These are phyloP conservation scores for Whitmania pigra DNA, from an alignment of 1,140 invertebrate genomes.

Conservation along the genomic window DNA sequence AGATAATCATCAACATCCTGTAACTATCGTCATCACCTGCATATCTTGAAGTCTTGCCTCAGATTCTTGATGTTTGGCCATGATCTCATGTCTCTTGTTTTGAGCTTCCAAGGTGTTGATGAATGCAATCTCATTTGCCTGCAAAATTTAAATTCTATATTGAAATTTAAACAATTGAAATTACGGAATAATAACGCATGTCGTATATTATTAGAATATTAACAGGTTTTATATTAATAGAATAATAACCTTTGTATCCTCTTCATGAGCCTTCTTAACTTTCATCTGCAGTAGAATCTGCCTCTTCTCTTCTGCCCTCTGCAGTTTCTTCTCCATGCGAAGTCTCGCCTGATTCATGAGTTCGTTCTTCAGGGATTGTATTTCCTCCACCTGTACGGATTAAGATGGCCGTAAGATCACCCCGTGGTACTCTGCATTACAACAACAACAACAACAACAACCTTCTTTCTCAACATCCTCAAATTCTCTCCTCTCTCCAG, in stretches of 20 bases:
- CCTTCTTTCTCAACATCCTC: slow-evolving; percentile 69
- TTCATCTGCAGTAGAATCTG: slow-evolving; percentile 65
- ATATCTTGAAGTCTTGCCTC: slow-evolving; percentile 64
- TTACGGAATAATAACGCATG: too few species aligned
- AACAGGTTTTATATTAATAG: not conserved
- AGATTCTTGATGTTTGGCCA: slow-evolving; percentile 52
- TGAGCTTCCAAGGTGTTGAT: slow-evolving; percentile 90
- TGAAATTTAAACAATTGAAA: too few species aligned
- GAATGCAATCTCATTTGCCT: slow-evolving; percentile 86
- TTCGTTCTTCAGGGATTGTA: slow-evolving; percentile 71
- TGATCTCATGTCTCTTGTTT: slow-evolving; percentile 72
- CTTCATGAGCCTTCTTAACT: slow-evolving; percentile 85
- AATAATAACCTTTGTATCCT: slow-evolving; percentile 66
- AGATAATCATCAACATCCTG: not conserved
- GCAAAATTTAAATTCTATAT: slow-evolving; percentile 1
- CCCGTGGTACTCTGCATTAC: too few species aligned
- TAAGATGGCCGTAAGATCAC: too few species aligned
- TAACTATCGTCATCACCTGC: slow-evolving; percentile 40
- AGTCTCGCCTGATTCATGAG: slow-evolving; percentile 67
- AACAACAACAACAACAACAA: slow-evolving; percentile 27
- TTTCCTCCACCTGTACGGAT: slow-evolving; percentile 59
- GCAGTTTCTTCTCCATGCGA: slow-evolving; percentile 71
- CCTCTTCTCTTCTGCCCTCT: slow-evolving; percentile 79
- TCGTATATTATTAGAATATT: too few species aligned
- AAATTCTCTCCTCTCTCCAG: slow-evolving; percentile 72